Percentiles rank a stretch among this genome's conserved stretches.
Evolutionary conservation across 2,113 vertebrate genomes (phyloP).

Genomic region (Ammodytes marinus): DNA sequence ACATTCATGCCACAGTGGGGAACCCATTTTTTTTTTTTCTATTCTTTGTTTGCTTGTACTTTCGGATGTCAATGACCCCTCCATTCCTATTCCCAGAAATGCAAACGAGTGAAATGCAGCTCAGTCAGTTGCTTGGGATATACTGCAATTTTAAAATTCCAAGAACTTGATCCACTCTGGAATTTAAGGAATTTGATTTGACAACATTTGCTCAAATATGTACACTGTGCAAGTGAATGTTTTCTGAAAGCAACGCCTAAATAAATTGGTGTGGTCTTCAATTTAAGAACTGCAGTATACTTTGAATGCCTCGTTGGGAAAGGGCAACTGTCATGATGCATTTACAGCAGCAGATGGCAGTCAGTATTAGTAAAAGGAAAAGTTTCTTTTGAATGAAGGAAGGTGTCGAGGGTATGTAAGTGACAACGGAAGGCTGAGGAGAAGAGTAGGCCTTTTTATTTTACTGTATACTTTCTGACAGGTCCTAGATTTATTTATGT

Average conservation of each 20-base stretch:
- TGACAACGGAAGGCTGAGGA: neutral
- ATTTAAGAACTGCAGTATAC: neutral
- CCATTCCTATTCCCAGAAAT: slow-evolving; percentile 26
- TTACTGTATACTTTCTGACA: neutral
- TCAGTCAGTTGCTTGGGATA: neutral
- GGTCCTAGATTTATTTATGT: no score
- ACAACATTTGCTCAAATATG: neutral
- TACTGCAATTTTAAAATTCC: slow-evolving; percentile 2
- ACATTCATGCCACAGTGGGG: slow-evolving; percentile 18
- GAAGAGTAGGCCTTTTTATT: neutral
- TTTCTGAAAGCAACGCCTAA: no score
- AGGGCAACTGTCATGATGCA: neutral
- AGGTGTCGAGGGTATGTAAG: no score
- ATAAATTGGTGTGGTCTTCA: neutral
- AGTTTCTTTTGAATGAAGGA: neutral
- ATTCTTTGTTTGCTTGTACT: slow-evolving; percentile 38
- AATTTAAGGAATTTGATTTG: slow-evolving; percentile 28
- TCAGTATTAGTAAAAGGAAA: neutral
- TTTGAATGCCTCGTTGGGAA: neutral
- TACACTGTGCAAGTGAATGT: neutral
- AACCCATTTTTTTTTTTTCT: neutral
- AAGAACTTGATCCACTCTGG: slow-evolving; percentile 23
- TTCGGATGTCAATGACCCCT: slow-evolving; percentile 36
- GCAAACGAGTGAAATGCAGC: slow-evolving; percentile 1
- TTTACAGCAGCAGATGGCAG: slow-evolving; percentile 36